Percentiles rank a stretch among this genome's conserved stretches.
phyloP scores from a whole-genome alignment of 1,140 invertebrate species.

The Maniola jurtina region DNA sequence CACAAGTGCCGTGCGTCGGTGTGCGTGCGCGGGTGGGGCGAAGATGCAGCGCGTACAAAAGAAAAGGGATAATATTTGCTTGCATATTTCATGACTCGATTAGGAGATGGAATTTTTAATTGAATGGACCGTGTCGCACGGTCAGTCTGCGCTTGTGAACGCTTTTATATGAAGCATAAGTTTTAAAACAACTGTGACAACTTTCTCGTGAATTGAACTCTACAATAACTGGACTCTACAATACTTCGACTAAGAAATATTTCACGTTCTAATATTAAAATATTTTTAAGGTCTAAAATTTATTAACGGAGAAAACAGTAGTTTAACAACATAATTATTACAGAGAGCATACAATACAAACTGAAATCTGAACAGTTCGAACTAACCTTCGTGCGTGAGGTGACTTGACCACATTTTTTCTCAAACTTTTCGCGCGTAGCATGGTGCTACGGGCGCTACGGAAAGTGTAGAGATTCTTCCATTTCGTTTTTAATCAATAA shows the following conservation, averaged over 20 bases:
- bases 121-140: constrained; percentile 69
- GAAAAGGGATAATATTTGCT: constrained; percentile 78
- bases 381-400: neutral
- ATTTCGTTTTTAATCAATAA: neutral
- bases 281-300: too few relatives aligned
- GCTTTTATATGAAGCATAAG: constrained; percentile 23
- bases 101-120: constrained; percentile 79
- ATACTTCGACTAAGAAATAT: neutral
- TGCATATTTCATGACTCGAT: constrained; percentile 79
- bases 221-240: constrained; percentile 1
- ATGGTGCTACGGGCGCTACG: constrained; percentile 39
- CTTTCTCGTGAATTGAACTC: constrained; percentile 18
- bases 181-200: constrained; percentile 20
- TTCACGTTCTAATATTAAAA: too few relatives aligned
- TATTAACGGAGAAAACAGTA: too few relatives aligned
- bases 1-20: constrained; percentile 71
- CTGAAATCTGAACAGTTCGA: too few relatives aligned
- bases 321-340: neutral
- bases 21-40: constrained; percentile 77
- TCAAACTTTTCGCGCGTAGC: constrained; percentile 29
- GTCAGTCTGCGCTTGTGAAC: constrained; percentile 51
- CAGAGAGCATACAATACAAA: neutral
- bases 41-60: constrained; percentile 76
- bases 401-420: constrained; percentile 3
- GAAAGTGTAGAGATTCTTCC: constrained; percentile 13